These are phyloP conservation scores for Formica selysi DNA, from an alignment of 1,140 invertebrate genomes.

Conservation along the genomic window DNA sequence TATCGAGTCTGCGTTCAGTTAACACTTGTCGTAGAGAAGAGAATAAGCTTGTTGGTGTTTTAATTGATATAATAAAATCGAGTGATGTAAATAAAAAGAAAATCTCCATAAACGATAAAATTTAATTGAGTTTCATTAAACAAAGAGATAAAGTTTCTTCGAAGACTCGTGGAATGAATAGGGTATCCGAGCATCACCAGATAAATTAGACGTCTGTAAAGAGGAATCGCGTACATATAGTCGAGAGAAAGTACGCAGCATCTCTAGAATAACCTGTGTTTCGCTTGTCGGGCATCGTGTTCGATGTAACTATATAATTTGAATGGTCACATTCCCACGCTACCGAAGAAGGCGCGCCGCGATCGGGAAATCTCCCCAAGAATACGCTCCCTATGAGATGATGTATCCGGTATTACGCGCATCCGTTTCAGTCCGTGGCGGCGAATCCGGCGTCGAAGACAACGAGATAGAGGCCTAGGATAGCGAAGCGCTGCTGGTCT, in stretches of 20 bases:
- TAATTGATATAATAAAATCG: not conserved
- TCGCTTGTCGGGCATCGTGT: conserved; percentile 18
- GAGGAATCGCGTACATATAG: not conserved
- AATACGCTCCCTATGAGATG: not conserved
- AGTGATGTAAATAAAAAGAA: not conserved
- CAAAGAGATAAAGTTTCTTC: not conserved
- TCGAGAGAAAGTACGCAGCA: conserved; percentile 17
- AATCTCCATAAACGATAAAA: too few species aligned
- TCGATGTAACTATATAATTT: conserved; percentile 50
- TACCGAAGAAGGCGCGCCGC: not conserved
- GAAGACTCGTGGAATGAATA: not conserved
- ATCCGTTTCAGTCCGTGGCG: conserved; percentile 36
- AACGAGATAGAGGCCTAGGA: not conserved
- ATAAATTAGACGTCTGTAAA: not conserved
- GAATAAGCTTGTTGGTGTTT: not conserved
- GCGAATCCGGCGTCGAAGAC: conserved; percentile 19
- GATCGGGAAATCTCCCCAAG: conserved; percentile 20
- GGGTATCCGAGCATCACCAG: too few species aligned
- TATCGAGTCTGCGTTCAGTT: not conserved
- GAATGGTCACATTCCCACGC: conserved; percentile 59
- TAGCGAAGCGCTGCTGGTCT: not conserved
- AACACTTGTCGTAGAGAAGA: not conserved
- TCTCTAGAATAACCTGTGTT: conserved; percentile 5
- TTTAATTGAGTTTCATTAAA: not conserved
- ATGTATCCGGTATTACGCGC: conserved; percentile 25